phyloP scores from a whole-genome alignment of 2,888 invertebrate species.

The Lathronympha strigana region DNA sequence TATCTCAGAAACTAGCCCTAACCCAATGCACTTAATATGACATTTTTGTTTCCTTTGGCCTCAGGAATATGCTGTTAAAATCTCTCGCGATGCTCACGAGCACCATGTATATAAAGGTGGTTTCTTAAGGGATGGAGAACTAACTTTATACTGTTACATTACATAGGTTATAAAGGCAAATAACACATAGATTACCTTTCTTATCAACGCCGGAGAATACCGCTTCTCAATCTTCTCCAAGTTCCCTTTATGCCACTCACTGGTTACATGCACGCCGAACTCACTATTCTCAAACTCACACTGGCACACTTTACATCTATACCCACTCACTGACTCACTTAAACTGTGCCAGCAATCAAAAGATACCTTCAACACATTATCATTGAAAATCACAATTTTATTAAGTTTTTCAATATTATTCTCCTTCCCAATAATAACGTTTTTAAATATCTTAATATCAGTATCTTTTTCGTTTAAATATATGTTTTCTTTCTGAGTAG shows the following conservation, averaged over 20 bases:
- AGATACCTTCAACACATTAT: conserved; percentile 44
- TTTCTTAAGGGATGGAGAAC: too few relatives aligned
- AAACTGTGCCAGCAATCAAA: conserved; percentile 50
- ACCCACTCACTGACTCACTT: conserved; percentile 16
- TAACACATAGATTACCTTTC: conserved; percentile 44
- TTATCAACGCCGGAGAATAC: conserved; percentile 45
- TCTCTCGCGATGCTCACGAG: too few relatives aligned
- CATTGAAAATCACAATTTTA: conserved; percentile 44
- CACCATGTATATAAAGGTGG: too few relatives aligned
- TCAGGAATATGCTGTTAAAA: too few relatives aligned
- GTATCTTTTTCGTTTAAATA: conserved; percentile 42
- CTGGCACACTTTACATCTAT: conserved; percentile 45
- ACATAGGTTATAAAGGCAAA: too few relatives aligned
- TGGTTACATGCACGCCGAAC: conserved; percentile 38
- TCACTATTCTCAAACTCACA: conserved; percentile 38
- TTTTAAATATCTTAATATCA: conserved; percentile 35
- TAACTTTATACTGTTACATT: too few relatives aligned
- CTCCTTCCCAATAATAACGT: conserved; percentile 31
- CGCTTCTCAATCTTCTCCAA: conserved; percentile 43
- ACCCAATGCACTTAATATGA: too few relatives aligned
- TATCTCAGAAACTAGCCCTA: too few relatives aligned
- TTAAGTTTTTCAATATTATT: conserved; percentile 38
- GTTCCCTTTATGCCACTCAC: conserved; percentile 33
- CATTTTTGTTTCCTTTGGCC: too few relatives aligned
- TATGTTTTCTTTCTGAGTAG: conserved; percentile 44